Evolutionary conservation across 2,888 invertebrate genomes (phyloP).

Genomic region (Gonocerus acuteangulatus): DNA sequence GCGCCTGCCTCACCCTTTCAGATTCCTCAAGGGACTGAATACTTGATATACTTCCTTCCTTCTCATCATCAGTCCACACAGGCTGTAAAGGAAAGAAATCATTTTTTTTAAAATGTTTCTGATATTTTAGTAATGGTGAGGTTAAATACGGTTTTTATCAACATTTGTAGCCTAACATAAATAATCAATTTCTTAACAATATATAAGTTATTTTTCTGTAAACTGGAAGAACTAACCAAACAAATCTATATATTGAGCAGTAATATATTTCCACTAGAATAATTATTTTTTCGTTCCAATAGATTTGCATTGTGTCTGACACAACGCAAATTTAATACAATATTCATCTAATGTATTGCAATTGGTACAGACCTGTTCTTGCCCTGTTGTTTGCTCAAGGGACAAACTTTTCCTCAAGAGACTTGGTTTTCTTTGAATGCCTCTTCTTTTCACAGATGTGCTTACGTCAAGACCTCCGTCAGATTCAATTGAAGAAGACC

Average conservation of each 20-base stretch:
- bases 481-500: conserved; percentile 58
- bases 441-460: conserved; percentile 40
- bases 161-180: not conserved
- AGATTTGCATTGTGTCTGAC: too few relatives aligned
- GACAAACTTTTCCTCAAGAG: conserved; percentile 63
- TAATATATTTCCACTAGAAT: too few relatives aligned
- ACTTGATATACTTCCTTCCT: conserved; percentile 67
- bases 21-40: conserved; percentile 65
- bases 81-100: conserved; percentile 42
- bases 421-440: conserved; percentile 45
- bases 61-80: conserved; percentile 69
- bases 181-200: too few relatives aligned
- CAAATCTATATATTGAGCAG: too few relatives aligned
- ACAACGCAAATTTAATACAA: too few relatives aligned
- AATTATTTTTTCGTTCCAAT: too few relatives aligned
- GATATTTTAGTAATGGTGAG: too few relatives aligned
- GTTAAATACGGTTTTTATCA: too few relatives aligned
- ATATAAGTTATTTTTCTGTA: too few relatives aligned
- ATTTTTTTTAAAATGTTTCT: too few relatives aligned
- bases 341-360: too few relatives aligned
- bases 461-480: conserved; percentile 49
- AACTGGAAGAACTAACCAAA: too few relatives aligned
- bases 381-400: conserved; percentile 56
- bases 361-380: conserved; percentile 44
- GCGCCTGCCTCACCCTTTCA: conserved; percentile 26